These are phyloP conservation scores for Vombatus ursinus DNA, from an alignment of 2,113 vertebrate species.

Conservation along the genomic window DNA sequence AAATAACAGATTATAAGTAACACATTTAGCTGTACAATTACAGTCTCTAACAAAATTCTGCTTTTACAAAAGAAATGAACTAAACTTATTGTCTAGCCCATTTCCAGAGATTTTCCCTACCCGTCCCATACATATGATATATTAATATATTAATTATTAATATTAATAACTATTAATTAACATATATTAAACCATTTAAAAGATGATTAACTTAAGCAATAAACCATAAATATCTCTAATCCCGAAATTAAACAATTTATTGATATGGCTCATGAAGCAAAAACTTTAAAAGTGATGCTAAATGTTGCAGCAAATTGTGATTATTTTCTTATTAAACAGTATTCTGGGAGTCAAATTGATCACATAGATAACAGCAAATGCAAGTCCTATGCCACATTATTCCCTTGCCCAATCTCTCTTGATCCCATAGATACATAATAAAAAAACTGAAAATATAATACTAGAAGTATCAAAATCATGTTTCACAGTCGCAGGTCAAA, in stretches of 20 bases:
- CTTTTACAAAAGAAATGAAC: background rate
- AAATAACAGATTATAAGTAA: background rate
- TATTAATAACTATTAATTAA: no score
- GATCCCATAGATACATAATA: background rate
- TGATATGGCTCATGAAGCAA: background rate
- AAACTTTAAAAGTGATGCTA: conserved; percentile 49
- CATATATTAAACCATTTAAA: conserved; percentile 38
- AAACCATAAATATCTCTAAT: conserved; percentile 24
- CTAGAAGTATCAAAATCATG: background rate
- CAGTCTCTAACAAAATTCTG: background rate
- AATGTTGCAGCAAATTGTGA: conserved; percentile 50
- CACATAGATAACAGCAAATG: conserved; percentile 35
- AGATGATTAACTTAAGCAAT: background rate
- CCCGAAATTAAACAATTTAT: conserved; percentile 27
- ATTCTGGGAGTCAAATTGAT: conserved; percentile 38
- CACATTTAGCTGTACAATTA: background rate
- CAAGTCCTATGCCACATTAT: background rate
- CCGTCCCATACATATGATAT: background rate
- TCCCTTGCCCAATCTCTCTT: background rate
- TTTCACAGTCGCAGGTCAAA: conserved; percentile 34
- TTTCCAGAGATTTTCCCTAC: background rate
- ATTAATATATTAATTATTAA: no score
- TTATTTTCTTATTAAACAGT: conserved; percentile 42
- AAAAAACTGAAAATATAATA: conserved; percentile 1
- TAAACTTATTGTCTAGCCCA: background rate